phyloP scores from a whole-genome alignment of 2,797 vertebrate genomes.

The Hoplostethus mediterraneus region DNA sequence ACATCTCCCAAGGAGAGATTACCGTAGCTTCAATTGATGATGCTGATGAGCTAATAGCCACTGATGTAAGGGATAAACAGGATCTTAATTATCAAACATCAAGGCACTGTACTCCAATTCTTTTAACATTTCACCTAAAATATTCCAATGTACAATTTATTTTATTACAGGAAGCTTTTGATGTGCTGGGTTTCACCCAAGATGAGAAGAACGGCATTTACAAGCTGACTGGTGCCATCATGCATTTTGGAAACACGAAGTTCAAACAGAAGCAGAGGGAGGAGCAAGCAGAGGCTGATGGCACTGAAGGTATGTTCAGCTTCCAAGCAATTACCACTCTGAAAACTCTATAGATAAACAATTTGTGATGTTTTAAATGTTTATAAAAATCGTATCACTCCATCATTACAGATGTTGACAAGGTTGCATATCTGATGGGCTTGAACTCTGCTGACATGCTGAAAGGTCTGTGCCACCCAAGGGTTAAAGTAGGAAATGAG shows the following conservation, averaged over 20 bases:
- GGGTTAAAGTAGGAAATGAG: too few relatives aligned
- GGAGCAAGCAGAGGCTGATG: conserved; percentile 2
- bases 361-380: not conserved
- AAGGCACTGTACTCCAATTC: too few relatives aligned
- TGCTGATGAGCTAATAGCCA: conserved; percentile 2
- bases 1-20: conserved; percentile 4
- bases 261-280: conserved; percentile 84
- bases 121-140: too few relatives aligned
- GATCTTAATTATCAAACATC: not conserved
- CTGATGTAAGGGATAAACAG: conserved; percentile 10
- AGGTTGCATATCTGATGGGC: not conserved
- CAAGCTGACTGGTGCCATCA: conserved; percentile 85
- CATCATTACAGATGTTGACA: not conserved
- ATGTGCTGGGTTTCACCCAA: conserved; percentile 81
- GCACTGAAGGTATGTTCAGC: not conserved
- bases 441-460: too few relatives aligned
- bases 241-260: conserved; percentile 88
- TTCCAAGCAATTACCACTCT: not conserved
- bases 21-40: conserved; percentile 5
- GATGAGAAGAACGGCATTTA: conserved; percentile 85
- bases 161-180: not conserved
- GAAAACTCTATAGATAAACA: not conserved
- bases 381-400: not conserved
- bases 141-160: not conserved
- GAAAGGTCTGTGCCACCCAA: too few relatives aligned